Evolutionary conservation across 2,888 invertebrate genomes (phyloP), one percentile per base, ranked within the genome.

Genomic region (Tryphoninae sp.): DNA sequence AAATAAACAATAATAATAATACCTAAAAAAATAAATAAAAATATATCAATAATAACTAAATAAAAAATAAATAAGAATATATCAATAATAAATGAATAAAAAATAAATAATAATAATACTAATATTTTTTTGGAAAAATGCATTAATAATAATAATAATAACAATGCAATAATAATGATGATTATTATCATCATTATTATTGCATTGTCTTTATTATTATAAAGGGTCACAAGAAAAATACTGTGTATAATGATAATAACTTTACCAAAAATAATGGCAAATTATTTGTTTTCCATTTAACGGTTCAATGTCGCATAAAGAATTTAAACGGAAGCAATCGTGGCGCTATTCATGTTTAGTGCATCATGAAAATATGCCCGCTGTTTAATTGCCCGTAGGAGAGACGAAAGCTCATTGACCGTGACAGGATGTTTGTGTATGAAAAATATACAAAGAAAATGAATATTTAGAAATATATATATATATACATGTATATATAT

Each of bases 221-320:
- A 16, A 6, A 33, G n/a, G 6, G 16, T 51, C 51, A 51, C n/a
- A 2, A 4, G 0, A 49, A 49, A 33, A 33, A 33, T 13, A 33
- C 33, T 0, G 4, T 51, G n/a, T n/a, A n/a, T 51, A 51, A n/a
- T 16, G 16, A n/a, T 51, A n/a, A 51, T 16, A 51, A 51, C n/a
- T 51, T 13, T 9, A 51, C 3, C 13, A 11, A 13, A 33, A 33
- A 33, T 33, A 6, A 51, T 51, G 13, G 0, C 1, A 3, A n/a
- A 22, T 51, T 19, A 62, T 62, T 64, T 40, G n/a, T n/a, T 75
- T 55, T 75, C 8, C 65, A 75, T 75, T 45, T 58, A 64, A 55
- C 8, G 16, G 22, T 40, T 33, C 22, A 65, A 74, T 75, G 23
- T 67, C 74, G 59, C 11, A 11, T 8, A 8, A 40, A 73, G 22